Evolutionary conservation across 1,140 invertebrate species (phyloP).

Genomic region (Muscidifurax raptorellus): DNA sequence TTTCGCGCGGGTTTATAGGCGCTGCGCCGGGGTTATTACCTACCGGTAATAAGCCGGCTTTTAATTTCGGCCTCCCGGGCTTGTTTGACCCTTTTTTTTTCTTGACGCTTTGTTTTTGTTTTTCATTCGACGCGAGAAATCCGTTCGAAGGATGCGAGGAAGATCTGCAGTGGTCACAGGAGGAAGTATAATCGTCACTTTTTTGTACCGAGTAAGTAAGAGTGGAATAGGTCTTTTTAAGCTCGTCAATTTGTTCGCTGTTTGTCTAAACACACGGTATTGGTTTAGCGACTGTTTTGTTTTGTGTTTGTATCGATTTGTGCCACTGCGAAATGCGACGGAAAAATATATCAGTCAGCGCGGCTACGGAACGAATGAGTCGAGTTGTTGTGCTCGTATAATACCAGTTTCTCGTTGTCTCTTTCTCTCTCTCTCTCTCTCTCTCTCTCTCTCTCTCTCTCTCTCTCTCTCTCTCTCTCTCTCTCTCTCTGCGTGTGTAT

Average conservation of each 20-base stretch:
- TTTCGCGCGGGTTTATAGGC: conserved; percentile 6
- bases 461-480: neutral
- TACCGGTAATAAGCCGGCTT: conserved; percentile 36
- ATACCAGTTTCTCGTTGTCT: conserved; percentile 3
- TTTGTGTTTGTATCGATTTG: too few relatives aligned
- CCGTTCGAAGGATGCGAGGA: neutral
- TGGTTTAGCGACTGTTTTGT: too few relatives aligned
- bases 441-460: neutral
- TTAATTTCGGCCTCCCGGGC: conserved; percentile 33
- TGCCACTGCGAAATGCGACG: too few relatives aligned
- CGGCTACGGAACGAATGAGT: neutral
- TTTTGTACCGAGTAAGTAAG: too few relatives aligned
- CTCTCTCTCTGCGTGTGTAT: neutral
- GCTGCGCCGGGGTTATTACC: conserved; percentile 5
- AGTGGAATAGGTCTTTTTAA: too few relatives aligned
- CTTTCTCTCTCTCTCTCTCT: neutral
- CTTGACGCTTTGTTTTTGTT: neutral
- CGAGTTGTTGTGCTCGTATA: neutral
- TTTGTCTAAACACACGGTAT: too few relatives aligned
- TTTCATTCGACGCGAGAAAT: neutral
- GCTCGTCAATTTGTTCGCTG: too few relatives aligned
- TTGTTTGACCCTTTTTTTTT: neutral
- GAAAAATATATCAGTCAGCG: neutral
- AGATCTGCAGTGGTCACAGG: neutral
- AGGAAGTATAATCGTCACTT: neutral